Evolutionary conservation across 2,888 invertebrate species (phyloP).

Genomic region (Stenchaetothrips biformis): DNA sequence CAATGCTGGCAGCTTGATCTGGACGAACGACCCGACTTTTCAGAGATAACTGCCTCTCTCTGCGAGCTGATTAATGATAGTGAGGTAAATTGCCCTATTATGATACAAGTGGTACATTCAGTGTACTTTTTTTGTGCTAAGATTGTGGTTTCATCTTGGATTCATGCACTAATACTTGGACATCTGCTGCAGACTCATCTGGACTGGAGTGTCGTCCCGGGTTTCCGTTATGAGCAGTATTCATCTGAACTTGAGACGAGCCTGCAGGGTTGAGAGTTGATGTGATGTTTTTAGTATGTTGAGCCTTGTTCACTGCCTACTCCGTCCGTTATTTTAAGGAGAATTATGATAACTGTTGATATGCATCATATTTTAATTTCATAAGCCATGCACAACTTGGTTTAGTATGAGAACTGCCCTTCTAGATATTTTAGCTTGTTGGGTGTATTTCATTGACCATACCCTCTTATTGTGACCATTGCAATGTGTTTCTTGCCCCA

Average conservation of each 20-base stretch:
- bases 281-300: too few species aligned
- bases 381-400: background rate
- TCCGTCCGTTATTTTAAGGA: too few species aligned
- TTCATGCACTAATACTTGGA: too few species aligned
- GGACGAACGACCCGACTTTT: constrained; percentile 70
- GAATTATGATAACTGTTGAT: background rate
- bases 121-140: background rate
- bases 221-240: background rate
- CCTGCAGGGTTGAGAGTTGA: background rate
- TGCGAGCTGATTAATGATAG: background rate
- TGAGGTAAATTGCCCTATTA: background rate
- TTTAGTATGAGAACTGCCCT: background rate
- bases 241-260: background rate
- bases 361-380: background rate
- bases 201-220: background rate
- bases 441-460: background rate
- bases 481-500: too few species aligned
- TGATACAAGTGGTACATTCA: too few species aligned
- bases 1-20: constrained; percentile 82
- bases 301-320: too few species aligned
- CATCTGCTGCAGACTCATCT: background rate
- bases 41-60: constrained; percentile 28
- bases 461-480: too few species aligned
- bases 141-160: too few species aligned
- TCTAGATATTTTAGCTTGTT: background rate